Conservation (phyloP, 2,888 invertebrate species). For the Hypomecis punctinalis region DNA sequence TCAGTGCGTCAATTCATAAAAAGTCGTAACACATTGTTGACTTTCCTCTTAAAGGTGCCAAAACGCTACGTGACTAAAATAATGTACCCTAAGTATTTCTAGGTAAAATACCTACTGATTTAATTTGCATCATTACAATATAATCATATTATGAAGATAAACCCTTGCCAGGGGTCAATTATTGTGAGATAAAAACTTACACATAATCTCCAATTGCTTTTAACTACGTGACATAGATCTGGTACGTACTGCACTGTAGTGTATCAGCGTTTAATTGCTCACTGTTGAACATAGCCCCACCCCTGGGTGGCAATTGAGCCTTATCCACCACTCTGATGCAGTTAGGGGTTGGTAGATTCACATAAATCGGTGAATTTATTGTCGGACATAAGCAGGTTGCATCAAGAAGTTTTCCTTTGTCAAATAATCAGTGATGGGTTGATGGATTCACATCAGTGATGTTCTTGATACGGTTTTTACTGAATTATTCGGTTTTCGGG, state of each 20-base stretch:
- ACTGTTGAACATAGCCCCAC: too few species aligned
- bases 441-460: too few species aligned
- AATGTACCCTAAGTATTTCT: neutral
- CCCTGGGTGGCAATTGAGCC: too few species aligned
- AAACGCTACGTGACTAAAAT: neutral
- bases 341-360: too few species aligned
- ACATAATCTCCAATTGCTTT: too few species aligned
- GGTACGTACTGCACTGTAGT: neutral
- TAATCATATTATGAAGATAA: neutral
- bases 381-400: too few species aligned
- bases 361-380: too few species aligned
- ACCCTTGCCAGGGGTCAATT: neutral
- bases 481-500: too few species aligned
- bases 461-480: too few species aligned
- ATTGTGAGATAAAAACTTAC: neutral
- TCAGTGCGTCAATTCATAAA: neutral
- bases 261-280: neutral
- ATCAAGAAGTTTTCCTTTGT: too few species aligned
- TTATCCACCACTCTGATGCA: too few species aligned
- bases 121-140: neutral
- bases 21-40: neutral
- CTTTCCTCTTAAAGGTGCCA: constrained; percentile 1
- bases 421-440: too few species aligned
- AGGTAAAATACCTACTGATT: constrained; percentile 8
- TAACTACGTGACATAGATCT: neutral